Base-by-base conservation (phyloP, 2,113 vertebrate genomes). In the Tenebrosternarchus preto region DNA sequence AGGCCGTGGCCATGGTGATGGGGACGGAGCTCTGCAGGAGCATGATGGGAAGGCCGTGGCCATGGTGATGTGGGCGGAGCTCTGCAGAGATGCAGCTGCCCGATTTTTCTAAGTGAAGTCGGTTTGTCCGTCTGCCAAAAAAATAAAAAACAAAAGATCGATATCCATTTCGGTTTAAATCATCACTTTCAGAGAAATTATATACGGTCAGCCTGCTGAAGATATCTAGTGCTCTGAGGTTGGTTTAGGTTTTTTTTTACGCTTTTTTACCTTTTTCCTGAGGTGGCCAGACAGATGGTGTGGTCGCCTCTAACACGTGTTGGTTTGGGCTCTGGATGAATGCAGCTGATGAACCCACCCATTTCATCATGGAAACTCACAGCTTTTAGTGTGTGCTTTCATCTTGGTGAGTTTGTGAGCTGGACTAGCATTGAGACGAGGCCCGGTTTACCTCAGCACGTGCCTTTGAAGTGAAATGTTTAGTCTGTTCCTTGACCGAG, bases 391-490 rank as follows among this genome's bases (percentile, higher is more conserved):
- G 66, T 12, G 56, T 55, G 56, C 70, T 74, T 67, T 80, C 1
- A 55, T 74, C 73, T 80, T 24, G 20, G 60, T 59, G 79, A n/a
- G 33, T 73, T 56, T 63, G 31, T 75, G 60, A 24, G 68, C 59
- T 25, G 59, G 80, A 39, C 5, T 20, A 25, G 25, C 61, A 39
- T 74, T 50, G 60, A 70, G 39, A 29, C 24, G 25, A 74, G 64
- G 31, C 43, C 63, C 82, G 83, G 66, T 82, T 82, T 82, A 84
- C 69, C 73, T 81, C 61, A 81, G 29, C 68, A 43, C 60, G 5
- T 22, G 82, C 68, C 73, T 82, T 76, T 85, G 72, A 85, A 85
- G 80, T 85, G 67, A 78, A 74, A 71, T 82, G 80, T 85, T 85
- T 85, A 85, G 83, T 76, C 83, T 85, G 66, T 55, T 56, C 39